Evolutionary conservation across 2,797 vertebrate species (phyloP).

Genomic region (Gobionotothen gibberifrons): DNA sequence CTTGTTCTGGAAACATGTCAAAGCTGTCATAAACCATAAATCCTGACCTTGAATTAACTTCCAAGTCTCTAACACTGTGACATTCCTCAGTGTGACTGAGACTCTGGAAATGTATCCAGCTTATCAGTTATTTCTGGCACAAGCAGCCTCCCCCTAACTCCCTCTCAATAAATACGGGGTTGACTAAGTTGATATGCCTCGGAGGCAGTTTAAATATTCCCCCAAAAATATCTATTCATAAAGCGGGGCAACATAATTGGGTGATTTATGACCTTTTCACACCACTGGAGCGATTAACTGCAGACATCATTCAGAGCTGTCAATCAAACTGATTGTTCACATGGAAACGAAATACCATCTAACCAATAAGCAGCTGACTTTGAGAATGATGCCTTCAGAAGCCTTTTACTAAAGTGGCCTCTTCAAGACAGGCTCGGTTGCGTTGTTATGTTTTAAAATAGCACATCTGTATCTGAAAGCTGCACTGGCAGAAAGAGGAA

Average conservation of each 20-base stretch:
- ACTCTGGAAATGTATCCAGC: conserved; percentile 70
- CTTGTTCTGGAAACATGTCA: conserved; percentile 39
- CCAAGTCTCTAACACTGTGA: conserved; percentile 55
- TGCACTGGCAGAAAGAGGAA: conserved; percentile 10
- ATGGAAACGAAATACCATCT: conserved; percentile 75
- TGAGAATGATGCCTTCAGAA: conserved; percentile 60
- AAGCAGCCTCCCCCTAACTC: conserved; percentile 56
- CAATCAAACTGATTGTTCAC: conserved; percentile 83
- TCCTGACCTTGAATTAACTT: conserved; percentile 70
- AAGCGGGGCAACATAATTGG: conserved; percentile 78
- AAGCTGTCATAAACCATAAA: conserved; percentile 49
- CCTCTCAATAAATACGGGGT: conserved; percentile 76
- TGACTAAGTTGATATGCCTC: conserved; percentile 79
- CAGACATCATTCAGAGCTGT: conserved; percentile 83
- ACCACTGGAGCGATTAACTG: conserved; percentile 83
- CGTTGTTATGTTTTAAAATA: conserved; percentile 50
- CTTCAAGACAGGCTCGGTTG: conserved; percentile 46
- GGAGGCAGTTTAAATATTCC: conserved; percentile 77
- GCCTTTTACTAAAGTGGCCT: conserved; percentile 63
- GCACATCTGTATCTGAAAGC: conserved; percentile 31
- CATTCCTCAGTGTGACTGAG: conserved; percentile 63
- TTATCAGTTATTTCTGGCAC: conserved; percentile 79
- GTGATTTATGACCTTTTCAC: conserved; percentile 85
- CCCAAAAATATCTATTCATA: conserved; percentile 80
- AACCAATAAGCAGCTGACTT: conserved; percentile 62